A percentile compares a stretch with the other conserved stretches of the same genome.
Evolutionary conservation across 2,797 vertebrate genomes (phyloP).

Genomic region (Setipinna tenuifilis): DNA sequence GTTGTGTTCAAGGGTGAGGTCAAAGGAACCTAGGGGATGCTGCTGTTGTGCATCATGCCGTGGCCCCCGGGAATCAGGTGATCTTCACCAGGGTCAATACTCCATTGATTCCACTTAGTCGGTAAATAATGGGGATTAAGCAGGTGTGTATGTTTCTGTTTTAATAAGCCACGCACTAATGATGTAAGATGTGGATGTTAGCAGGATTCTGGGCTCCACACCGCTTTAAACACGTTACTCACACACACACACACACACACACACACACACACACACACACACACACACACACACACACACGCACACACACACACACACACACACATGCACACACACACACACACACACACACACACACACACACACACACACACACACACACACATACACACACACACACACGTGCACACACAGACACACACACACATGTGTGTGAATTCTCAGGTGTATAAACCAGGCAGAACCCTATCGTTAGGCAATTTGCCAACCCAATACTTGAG

Average conservation of each 20-base stretch:
- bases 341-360: too few species aligned
- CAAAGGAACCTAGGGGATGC: not conserved
- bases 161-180: not conserved
- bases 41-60: not conserved
- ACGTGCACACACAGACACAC: not conserved
- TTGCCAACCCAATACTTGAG: conserved; percentile 22
- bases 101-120: conserved; percentile 7
- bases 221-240: not conserved
- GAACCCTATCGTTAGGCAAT: conserved; percentile 19
- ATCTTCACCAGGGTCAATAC: not conserved
- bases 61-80: not conserved
- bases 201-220: not conserved
- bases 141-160: not conserved
- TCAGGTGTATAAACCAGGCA: conserved; percentile 15
- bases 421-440: not conserved
- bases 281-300: not conserved
- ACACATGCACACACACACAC: too few species aligned
- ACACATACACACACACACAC: too few species aligned
- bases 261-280: not conserved
- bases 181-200: not conserved
- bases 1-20: not conserved
- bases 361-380: too few species aligned
- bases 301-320: too few species aligned
- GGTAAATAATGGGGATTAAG: conserved; percentile 20
- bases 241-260: not conserved